These are phyloP conservation scores for Trialeurodes vaporariorum DNA, from an alignment of 1,140 invertebrate species.

Conservation along the genomic window DNA sequence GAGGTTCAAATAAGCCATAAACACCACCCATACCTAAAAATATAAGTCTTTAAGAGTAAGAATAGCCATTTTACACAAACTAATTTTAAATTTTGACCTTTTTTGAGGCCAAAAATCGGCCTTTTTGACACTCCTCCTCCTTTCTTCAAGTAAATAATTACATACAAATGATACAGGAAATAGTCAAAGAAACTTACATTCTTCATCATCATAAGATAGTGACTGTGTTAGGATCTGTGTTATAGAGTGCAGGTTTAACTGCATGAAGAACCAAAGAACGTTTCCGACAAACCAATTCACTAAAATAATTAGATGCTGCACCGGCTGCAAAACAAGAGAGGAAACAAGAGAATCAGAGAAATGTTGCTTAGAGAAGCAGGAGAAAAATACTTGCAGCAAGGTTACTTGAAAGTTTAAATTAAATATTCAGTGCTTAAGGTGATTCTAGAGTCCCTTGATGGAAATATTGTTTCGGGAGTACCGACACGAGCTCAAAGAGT, in stretches of 20 bases:
- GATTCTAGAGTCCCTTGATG: no score
- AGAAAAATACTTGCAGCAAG: not conserved
- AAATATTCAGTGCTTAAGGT: not conserved
- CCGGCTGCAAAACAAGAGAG: conserved; percentile 30
- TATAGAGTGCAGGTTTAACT: conserved; percentile 27
- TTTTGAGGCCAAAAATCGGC: no score
- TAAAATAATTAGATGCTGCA: conserved; percentile 30
- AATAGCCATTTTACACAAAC: no score
- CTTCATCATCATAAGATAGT: conserved; percentile 9
- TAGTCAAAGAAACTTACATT: conserved; percentile 7
- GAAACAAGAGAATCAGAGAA: not conserved
- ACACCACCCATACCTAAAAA: no score
- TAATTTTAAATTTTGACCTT: no score
- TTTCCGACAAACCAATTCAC: conserved; percentile 32
- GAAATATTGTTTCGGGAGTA: no score
- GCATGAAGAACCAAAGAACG: conserved; percentile 31
- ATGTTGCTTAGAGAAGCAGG: not conserved
- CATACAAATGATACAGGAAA: no score
- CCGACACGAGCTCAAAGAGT: no score
- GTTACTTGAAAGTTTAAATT: not conserved
- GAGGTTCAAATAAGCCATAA: no score
- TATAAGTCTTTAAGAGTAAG: no score
- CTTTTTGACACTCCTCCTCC: no score
- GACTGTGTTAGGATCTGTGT: conserved; percentile 1
- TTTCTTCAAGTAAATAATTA: no score